Conservation (phyloP, 2,797 vertebrate species). For the Onychomys arenicola region DNA sequence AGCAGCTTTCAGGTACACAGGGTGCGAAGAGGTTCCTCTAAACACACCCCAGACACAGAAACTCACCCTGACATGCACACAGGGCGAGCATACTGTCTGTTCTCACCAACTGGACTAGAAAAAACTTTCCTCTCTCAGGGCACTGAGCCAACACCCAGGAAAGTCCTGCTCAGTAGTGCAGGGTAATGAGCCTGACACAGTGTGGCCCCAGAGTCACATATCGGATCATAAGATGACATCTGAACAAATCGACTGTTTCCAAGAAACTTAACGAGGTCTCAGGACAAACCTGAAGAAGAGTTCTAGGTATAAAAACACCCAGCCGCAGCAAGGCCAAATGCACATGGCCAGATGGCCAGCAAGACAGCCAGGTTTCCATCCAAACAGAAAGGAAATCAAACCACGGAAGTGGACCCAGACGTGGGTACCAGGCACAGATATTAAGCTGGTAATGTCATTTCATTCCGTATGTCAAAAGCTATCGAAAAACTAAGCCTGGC, state of each 20-base stretch:
- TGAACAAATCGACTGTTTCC: not conserved
- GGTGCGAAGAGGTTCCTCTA: not conserved
- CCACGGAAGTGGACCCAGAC: not conserved
- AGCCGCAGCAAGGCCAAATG: not conserved
- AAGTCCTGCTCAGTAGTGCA: not conserved
- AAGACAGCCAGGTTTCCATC: not conserved
- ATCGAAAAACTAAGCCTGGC: not conserved
- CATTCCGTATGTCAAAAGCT: not conserved
- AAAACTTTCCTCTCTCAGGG: not conserved
- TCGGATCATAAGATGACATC: not conserved
- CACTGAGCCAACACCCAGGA: not conserved
- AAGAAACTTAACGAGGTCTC: not conserved
- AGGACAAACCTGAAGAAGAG: not conserved
- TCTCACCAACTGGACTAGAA: not conserved
- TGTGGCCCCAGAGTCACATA: not conserved
- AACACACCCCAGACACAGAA: not conserved
- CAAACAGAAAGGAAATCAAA: not conserved
- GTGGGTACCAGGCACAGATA: not conserved
- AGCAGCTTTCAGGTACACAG: not conserved
- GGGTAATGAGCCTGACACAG: not conserved
- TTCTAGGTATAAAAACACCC: not conserved
- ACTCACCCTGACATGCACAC: not conserved
- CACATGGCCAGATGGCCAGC: not conserved
- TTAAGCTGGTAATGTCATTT: accelerated
- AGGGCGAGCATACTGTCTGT: not conserved